Percentiles rank a stretch among this genome's conserved stretches.
phyloP scores from a whole-genome alignment of 2,888 invertebrate species.

The Pharmacophagus antenor region DNA sequence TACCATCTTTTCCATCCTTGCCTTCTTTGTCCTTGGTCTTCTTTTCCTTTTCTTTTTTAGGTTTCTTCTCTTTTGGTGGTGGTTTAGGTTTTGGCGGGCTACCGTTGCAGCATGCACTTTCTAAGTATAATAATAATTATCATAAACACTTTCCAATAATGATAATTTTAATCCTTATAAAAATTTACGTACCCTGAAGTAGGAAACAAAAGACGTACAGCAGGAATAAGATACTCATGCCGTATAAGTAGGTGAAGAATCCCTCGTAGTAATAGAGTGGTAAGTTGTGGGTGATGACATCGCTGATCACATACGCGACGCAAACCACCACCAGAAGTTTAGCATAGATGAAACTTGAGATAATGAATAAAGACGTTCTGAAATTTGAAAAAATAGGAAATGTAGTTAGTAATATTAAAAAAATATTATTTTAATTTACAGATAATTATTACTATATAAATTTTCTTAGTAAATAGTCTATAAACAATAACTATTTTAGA shows the following conservation, averaged over 20 bases:
- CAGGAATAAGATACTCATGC: slow-evolving; percentile 94
- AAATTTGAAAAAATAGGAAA: slow-evolving; percentile 52
- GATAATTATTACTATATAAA: not conserved
- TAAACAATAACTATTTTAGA: too few species aligned
- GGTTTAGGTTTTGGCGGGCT: slow-evolving; percentile 85
- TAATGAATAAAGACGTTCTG: slow-evolving; percentile 96
- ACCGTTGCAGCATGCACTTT: slow-evolving; percentile 91
- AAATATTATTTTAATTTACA: too few species aligned
- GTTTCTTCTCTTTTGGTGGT: slow-evolving; percentile 85
- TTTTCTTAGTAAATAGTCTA: not conserved
- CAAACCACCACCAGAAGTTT: slow-evolving; percentile 96
- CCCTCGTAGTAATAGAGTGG: slow-evolving; percentile 97
- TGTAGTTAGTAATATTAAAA: too few species aligned
- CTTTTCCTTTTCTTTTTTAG: slow-evolving; percentile 84
- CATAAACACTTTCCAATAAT: not conserved
- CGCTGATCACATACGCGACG: slow-evolving; percentile 96
- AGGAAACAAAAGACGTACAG: slow-evolving; percentile 97
- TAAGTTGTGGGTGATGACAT: slow-evolving; percentile 95
- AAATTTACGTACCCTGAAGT: slow-evolving; percentile 83
- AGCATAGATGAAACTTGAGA: slow-evolving; percentile 97
- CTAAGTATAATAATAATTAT: slow-evolving; percentile 54
- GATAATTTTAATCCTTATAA: not conserved
- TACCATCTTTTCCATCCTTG: slow-evolving; percentile 72
- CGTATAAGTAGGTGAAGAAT: slow-evolving; percentile 96
- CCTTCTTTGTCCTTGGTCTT: slow-evolving; percentile 83